Evolutionary conservation across 2,113 vertebrate genomes (phyloP).

Genomic region (Paradoxurus hermaphroditus): DNA sequence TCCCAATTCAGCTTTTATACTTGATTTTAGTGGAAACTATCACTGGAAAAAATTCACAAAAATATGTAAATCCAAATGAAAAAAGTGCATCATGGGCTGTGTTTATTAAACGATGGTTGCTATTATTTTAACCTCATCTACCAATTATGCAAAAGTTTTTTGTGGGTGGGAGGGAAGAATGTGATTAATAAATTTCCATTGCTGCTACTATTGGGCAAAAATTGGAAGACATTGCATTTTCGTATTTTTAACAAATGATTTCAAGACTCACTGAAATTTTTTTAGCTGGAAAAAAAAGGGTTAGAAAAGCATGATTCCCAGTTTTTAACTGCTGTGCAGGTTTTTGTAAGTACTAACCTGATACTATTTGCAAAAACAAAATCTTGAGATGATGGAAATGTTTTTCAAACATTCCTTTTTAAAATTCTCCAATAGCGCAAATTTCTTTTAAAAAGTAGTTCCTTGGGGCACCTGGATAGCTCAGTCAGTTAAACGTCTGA

Average conservation of each 20-base stretch:
- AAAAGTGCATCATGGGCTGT: neutral
- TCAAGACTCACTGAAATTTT: neutral
- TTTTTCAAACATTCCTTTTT: neutral
- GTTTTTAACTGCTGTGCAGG: neutral
- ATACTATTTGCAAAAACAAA: neutral
- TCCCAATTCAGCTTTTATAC: neutral
- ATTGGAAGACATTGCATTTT: neutral
- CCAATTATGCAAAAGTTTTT: neutral
- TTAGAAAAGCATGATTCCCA: slow-evolving; percentile 3
- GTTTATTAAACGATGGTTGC: neutral
- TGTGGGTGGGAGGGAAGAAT: neutral
- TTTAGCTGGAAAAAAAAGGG: slow-evolving; percentile 4
- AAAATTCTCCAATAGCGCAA: neutral
- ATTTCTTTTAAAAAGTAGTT: neutral
- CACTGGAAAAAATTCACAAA: slow-evolving; percentile 35
- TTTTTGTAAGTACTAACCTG: neutral
- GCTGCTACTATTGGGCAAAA: neutral
- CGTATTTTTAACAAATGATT: slow-evolving; percentile 14
- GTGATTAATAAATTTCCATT: slow-evolving; percentile 9
- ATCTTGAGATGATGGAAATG: neutral
- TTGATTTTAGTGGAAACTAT: slow-evolving; percentile 1
- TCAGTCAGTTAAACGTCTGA: too few relatives aligned
- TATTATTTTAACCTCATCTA: neutral
- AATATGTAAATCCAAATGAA: neutral
- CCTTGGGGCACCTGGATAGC: neutral